Base-by-base conservation (phyloP, 2,888 invertebrate genomes). In the Andrena haemorrhoa region DNA sequence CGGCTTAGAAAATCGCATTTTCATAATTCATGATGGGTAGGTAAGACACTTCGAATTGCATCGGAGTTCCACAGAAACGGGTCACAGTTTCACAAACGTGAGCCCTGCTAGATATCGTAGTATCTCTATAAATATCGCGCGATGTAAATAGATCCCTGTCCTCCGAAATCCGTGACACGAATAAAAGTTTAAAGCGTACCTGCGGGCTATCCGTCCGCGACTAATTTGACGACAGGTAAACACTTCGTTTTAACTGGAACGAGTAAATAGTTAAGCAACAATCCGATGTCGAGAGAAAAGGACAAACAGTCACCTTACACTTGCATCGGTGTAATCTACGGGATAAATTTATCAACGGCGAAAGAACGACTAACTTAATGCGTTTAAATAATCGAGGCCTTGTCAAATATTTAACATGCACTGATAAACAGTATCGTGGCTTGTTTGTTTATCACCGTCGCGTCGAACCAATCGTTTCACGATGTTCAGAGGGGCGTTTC, bases 121-220 rank as follows among this genome's bases (percentile, higher is more conserved):
- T n/a, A 23, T n/a, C 6, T 49, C 77, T 83, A 83, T 75, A 72
- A 83, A 83, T 83, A 83, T 53, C 4, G 10, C 12, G 7, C 12
- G 60, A 29, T 76, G 7, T 71, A 85, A 88, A 85, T 85, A 85
- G 77, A 76, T 29, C n/a, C 51, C 41, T 60, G 58, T 70, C 60
- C 6, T 49, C 1, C 20, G 26, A 53, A 64, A 65, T 12, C 20
- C 33, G 26, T 3, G 41, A 7, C 29, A 63, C 10, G 5, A 61
- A 53, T 20, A 51, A 3, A 60, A 33, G 4, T 29, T 58, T 51
- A 0, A 56, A 0, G 35, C n/a, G 41, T 58, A 33, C 23, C 5
- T 33, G 26, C 23, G 0, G 2, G 3, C 2, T 8, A 8, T 12
- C 53, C n/a, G 16, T 10, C 16, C 6, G n/a, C 20, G 29, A 29